These are phyloP conservation scores for Pyrochroa serraticornis DNA, from an alignment of 2,888 invertebrate species.

Conservation along the genomic window DNA sequence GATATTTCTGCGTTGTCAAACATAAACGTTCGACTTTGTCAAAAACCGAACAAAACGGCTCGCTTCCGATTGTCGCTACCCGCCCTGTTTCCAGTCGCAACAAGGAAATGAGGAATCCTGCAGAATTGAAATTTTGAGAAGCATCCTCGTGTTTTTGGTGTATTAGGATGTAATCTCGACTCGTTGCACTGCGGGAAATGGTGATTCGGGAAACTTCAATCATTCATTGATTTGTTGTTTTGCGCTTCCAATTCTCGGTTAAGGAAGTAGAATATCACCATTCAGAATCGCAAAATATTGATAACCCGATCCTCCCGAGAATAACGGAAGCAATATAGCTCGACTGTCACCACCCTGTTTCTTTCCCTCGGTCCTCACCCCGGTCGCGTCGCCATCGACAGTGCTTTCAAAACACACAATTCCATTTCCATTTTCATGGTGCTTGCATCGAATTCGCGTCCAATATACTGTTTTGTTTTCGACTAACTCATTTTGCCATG, in stretches of 20 bases:
- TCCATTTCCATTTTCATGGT: conserved; percentile 32
- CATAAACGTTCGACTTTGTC: no score
- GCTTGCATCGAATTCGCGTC: conserved; percentile 17
- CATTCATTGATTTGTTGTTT: conserved; percentile 39
- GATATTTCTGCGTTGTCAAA: no score
- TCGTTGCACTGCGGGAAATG: conserved; percentile 3
- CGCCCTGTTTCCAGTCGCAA: no score
- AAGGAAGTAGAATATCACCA: conserved; percentile 45
- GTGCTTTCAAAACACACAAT: conserved; percentile 28
- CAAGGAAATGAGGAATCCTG: no score
- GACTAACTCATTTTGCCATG: conserved; percentile 20
- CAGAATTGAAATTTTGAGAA: no score
- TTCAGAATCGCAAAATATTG: conserved; percentile 45
- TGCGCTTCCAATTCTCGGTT: conserved; percentile 36
- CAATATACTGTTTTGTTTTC: conserved; percentile 25
- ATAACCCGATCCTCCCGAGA: conserved; percentile 47
- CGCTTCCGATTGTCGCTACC: no score
- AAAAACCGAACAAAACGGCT: no score
- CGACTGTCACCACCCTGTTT: conserved; percentile 39
- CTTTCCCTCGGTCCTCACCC: conserved; percentile 15
- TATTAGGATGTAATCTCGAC: no score
- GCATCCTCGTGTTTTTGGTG: no score
- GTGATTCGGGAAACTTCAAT: conserved; percentile 23
- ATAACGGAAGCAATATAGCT: conserved; percentile 47
- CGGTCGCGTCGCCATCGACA: no score